Evolutionary conservation across 2,113 vertebrate genomes (phyloP).

Genomic region (Corythaixoides concolor): DNA sequence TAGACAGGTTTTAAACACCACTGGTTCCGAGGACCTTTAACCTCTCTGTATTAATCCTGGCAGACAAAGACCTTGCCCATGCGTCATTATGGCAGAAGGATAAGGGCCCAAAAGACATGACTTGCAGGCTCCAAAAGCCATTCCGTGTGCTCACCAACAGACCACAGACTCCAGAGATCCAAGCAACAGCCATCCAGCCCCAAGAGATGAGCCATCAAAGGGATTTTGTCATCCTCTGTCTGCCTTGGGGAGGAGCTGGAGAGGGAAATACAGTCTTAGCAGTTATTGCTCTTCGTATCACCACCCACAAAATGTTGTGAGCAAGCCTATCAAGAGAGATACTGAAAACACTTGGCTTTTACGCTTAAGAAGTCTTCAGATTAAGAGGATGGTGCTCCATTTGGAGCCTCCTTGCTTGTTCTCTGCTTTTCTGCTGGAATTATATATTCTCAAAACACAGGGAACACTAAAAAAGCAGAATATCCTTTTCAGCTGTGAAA

Average conservation of each 20-base stretch:
- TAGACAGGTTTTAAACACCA: not conserved
- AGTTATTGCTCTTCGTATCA: not conserved
- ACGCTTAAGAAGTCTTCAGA: slow-evolving; percentile 19
- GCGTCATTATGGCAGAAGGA: not conserved
- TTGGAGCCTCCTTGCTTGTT: not conserved
- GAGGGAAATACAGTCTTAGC: not conserved
- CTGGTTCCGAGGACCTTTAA: not conserved
- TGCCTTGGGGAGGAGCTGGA: not conserved
- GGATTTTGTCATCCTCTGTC: not conserved
- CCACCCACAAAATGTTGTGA: slow-evolving; percentile 7
- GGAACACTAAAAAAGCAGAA: not conserved
- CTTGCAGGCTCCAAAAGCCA: not conserved
- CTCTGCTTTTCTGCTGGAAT: not conserved
- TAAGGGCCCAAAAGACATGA: not conserved
- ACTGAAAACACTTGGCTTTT: slow-evolving; percentile 9
- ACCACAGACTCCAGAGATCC: not conserved
- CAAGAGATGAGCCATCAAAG: not conserved
- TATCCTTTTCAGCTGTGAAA: not conserved
- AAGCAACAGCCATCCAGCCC: not conserved
- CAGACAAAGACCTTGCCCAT: not conserved
- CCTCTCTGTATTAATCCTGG: not conserved
- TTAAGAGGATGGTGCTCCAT: not conserved
- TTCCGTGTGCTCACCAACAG: not conserved
- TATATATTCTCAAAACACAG: not conserved
- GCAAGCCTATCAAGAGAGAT: not conserved